phyloP scores from a whole-genome alignment of 1,140 invertebrate species.

The Wiebesia pumilae region DNA sequence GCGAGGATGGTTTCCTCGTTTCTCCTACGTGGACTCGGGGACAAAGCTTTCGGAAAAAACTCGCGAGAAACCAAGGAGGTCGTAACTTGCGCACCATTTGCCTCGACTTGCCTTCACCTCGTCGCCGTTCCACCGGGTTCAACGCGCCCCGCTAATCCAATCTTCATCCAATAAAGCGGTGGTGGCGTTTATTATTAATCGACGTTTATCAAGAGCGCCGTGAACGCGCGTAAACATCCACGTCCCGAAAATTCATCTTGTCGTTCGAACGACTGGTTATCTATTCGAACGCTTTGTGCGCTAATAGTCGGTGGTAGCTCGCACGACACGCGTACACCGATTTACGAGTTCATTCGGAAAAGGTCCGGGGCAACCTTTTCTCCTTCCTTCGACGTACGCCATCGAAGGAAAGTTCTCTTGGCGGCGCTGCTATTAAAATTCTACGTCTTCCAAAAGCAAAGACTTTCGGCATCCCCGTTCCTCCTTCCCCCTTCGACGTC shows the following conservation, averaged over 20 bases:
- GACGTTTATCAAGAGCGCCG: background rate
- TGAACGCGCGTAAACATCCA: background rate
- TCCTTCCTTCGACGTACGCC: too few species aligned
- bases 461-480: background rate
- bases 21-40: too few species aligned
- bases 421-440: background rate
- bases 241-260: background rate
- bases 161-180: background rate
- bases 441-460: background rate
- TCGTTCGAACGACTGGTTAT: background rate
- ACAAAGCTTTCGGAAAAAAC: too few species aligned
- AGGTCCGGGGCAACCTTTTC: background rate
- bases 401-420: background rate
- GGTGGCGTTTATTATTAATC: background rate
- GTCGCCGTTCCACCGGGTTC: too few species aligned
- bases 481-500: too few species aligned
- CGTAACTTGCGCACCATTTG: too few species aligned
- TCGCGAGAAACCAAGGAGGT: too few species aligned
- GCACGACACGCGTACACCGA: background rate
- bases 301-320: background rate
- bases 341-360: too few species aligned
- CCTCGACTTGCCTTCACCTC: too few species aligned
- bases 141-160: background rate
- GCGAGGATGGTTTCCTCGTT: too few species aligned
- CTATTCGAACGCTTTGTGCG: background rate